These are phyloP conservation scores for Lymantria monacha DNA, from an alignment of 2,888 invertebrate genomes.

Conservation along the genomic window DNA sequence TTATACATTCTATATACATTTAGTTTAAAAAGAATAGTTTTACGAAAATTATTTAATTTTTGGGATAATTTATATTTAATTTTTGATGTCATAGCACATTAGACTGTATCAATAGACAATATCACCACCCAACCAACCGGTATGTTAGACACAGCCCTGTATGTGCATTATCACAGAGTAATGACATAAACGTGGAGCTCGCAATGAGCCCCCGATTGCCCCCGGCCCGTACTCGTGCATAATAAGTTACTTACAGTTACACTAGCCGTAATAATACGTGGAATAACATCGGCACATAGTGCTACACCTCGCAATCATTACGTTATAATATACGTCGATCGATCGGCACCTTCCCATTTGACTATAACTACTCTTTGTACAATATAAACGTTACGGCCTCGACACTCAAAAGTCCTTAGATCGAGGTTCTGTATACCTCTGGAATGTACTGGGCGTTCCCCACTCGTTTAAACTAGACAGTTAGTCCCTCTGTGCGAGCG, in stretches of 20 bases:
- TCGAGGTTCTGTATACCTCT: conserved; percentile 37
- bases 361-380: conserved; percentile 59
- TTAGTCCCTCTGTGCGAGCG: conserved; percentile 87
- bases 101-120: conserved; percentile 52
- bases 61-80: conserved; percentile 78
- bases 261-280: conserved; percentile 74
- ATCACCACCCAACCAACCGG: conserved; percentile 36
- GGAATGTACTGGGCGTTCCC: conserved; percentile 57
- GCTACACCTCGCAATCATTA: conserved; percentile 66
- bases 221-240: conserved; percentile 78
- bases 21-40: conserved; percentile 66
- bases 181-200: conserved; percentile 78
- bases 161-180: conserved; percentile 81
- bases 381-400: conserved; percentile 56
- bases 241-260: conserved; percentile 73
- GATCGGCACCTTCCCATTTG: conserved; percentile 53
- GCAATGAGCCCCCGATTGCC: conserved; percentile 72
- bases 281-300: conserved; percentile 75
- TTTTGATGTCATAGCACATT: conserved; percentile 78
- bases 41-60: conserved; percentile 79
- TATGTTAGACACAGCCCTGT: conserved; percentile 55
- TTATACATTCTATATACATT: conserved; percentile 78
- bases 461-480: conserved; percentile 79
- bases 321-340: conserved; percentile 55
- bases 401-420: conserved; percentile 11